Evolutionary conservation across 2,888 invertebrate species (phyloP).

Genomic region (Podotricha telesiphe): DNA sequence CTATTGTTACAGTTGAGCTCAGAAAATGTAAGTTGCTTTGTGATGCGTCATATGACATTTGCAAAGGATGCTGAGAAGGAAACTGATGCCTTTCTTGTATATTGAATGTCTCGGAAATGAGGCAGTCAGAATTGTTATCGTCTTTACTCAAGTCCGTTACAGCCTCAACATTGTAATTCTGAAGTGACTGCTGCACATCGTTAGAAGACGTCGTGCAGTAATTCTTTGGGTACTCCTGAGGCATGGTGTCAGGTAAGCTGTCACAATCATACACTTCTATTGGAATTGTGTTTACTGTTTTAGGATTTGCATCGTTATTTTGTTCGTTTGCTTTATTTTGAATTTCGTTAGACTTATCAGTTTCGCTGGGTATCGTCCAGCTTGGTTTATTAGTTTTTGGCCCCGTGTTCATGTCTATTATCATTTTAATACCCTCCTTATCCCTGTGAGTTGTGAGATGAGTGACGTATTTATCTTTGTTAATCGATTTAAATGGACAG

Average conservation of each 20-base stretch:
- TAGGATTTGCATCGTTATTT: slow-evolving; percentile 54
- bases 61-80: slow-evolving; percentile 59
- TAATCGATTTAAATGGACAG: slow-evolving; percentile 86
- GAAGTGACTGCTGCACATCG: slow-evolving; percentile 55
- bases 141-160: slow-evolving; percentile 72
- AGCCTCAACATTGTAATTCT: slow-evolving; percentile 57
- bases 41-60: slow-evolving; percentile 60
- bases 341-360: slow-evolving; percentile 54
- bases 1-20: slow-evolving; percentile 64
- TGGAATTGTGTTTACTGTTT: slow-evolving; percentile 65
- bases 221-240: slow-evolving; percentile 66
- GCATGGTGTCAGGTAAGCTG: slow-evolving; percentile 66
- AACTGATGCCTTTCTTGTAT: slow-evolving; percentile 68
- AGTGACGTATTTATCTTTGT: slow-evolving; percentile 83
- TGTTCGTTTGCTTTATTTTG: slow-evolving; percentile 50
- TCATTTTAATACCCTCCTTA: slow-evolving; percentile 68
- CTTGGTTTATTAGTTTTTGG: slow-evolving; percentile 62
- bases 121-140: slow-evolving; percentile 70
- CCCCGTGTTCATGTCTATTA: slow-evolving; percentile 67
- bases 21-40: slow-evolving; percentile 69
- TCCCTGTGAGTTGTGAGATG: slow-evolving; percentile 82
- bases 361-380: slow-evolving; percentile 75
- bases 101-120: slow-evolving; percentile 69
- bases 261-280: slow-evolving; percentile 77
- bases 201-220: slow-evolving; percentile 59